Conservation (phyloP, 1,140 invertebrate genomes). For the Drosophila nikananu region DNA sequence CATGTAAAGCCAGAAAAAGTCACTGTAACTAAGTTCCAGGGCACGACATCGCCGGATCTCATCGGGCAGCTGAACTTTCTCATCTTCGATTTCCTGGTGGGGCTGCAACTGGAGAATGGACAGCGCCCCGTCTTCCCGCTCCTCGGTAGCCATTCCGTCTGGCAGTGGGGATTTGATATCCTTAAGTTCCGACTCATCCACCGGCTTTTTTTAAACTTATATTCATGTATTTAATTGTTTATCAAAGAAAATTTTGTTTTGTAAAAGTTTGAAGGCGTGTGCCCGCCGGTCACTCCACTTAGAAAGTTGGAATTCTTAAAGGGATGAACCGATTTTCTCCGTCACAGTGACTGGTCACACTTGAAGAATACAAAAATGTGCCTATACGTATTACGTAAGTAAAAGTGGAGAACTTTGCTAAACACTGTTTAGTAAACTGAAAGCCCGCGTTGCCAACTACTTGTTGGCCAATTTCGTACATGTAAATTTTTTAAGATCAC, state of each 20-base stretch:
- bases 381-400: background rate
- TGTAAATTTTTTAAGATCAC: no score
- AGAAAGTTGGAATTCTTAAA: no score
- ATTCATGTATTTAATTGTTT: background rate
- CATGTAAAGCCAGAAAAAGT: slow-evolving; percentile 88
- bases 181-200: slow-evolving; percentile 17
- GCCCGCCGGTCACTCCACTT: background rate
- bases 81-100: background rate
- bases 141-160: slow-evolving; percentile 52
- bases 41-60: slow-evolving; percentile 40
- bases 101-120: slow-evolving; percentile 45
- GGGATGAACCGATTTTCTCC: background rate
- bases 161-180: slow-evolving; percentile 11
- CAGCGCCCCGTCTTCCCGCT: slow-evolving; percentile 36
- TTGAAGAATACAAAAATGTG: background rate
- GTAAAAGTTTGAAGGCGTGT: background rate
- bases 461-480: no score
- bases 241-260: background rate
- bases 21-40: slow-evolving; percentile 65
- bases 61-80: background rate
- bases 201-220: slow-evolving; percentile 8
- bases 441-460: no score
- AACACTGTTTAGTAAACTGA: no score
- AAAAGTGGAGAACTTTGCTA: no score
- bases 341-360: background rate